phyloP scores from a whole-genome alignment of 2,113 vertebrate genomes.

The Notothenia coriiceps region DNA sequence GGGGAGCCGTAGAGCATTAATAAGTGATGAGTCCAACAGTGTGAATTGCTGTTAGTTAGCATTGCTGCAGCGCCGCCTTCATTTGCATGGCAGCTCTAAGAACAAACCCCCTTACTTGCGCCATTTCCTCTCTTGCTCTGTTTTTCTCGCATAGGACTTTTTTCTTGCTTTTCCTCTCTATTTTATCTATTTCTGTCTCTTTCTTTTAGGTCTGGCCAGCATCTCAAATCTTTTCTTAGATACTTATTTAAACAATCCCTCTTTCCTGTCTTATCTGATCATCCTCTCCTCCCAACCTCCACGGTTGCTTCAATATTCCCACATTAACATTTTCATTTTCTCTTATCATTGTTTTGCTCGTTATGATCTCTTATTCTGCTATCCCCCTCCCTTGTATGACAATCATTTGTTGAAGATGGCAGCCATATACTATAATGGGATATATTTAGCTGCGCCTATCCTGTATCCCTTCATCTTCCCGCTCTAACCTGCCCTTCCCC shows the following conservation, averaged over 20 bases:
- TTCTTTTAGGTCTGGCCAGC: conserved; percentile 19
- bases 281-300: conserved; percentile 39
- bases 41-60: conserved; percentile 86
- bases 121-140: conserved; percentile 65
- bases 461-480: conserved; percentile 43
- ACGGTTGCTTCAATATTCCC: conserved; percentile 33
- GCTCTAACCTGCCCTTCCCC: conserved; percentile 22
- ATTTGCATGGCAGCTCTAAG: conserved; percentile 83
- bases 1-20: conserved; percentile 83
- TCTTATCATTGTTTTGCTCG: conserved; percentile 20
- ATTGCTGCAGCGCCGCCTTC: conserved; percentile 79
- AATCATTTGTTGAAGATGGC: conserved; percentile 61
- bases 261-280: conserved; percentile 45
- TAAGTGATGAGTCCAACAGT: conserved; percentile 87
- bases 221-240: conserved; percentile 49
- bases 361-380: conserved; percentile 24
- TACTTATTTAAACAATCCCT: conserved; percentile 23
- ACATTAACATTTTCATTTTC: conserved; percentile 36
- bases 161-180: conserved; percentile 4
- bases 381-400: conserved; percentile 39
- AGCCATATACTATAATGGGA: conserved; percentile 25
- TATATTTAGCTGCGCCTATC: conserved; percentile 60
- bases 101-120: conserved; percentile 72
- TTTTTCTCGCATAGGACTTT: conserved; percentile 33
- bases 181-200: conserved; percentile 61